Percentiles rank a stretch among this genome's conserved stretches.
Conservation (phyloP, 2,888 invertebrate species). For the Trachelus iudaicus region DNA sequence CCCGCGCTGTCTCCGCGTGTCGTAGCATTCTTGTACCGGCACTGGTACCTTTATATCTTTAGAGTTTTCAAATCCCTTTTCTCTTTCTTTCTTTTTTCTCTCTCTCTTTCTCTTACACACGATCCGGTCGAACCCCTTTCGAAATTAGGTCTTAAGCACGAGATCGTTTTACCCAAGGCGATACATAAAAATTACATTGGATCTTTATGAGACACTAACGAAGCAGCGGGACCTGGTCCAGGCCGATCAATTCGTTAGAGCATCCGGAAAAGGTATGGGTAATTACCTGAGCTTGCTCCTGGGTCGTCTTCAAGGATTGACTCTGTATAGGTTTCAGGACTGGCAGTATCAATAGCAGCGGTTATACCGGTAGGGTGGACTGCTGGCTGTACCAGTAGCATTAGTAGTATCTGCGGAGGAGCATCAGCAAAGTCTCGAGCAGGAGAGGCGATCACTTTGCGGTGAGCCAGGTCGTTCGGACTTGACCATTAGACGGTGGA, state of each 20-base stretch:
- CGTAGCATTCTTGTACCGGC: conserved; percentile 23
- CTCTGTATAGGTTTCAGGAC: neutral
- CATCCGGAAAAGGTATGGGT: neutral
- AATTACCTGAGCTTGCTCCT: neutral
- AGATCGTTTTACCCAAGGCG: conserved; percentile 40
- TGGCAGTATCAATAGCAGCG: neutral
- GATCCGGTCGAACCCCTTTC: conserved; percentile 22
- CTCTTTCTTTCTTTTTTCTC: conserved; percentile 17
- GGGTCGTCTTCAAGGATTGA: neutral
- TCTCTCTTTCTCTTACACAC: neutral
- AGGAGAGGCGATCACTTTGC: conserved; percentile 55
- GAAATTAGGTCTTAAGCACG: conserved; percentile 48
- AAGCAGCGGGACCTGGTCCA: neutral
- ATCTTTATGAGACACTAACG: conserved; percentile 8
- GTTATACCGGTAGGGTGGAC: neutral
- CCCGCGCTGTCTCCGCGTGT: conserved; percentile 39
- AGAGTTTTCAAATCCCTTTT: conserved; percentile 14
- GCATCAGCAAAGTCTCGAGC: conserved; percentile 25
- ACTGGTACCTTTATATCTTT: conserved; percentile 21
- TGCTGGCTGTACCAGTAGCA: neutral
- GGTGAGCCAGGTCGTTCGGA: conserved; percentile 53
- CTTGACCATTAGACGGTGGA: conserved; percentile 58
- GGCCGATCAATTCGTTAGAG: neutral
- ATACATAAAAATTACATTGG: conserved; percentile 32
- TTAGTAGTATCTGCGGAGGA: neutral